Percentiles rank a stretch among this genome's conserved stretches.
phyloP scores from a whole-genome alignment of 2,888 invertebrate genomes.

The Thecocarcelia acutangulata region DNA sequence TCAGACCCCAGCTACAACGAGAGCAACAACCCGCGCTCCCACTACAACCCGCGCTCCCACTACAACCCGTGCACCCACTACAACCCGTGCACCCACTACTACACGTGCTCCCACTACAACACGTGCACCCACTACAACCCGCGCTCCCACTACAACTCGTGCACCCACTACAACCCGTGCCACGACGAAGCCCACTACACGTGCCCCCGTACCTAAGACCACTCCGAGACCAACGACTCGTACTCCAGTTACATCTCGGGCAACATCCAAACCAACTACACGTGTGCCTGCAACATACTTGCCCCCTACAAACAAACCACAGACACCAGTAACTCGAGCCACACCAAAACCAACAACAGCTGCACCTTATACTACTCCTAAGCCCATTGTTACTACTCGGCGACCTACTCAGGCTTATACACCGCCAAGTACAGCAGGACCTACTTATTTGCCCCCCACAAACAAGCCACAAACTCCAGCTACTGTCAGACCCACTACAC shows the following conservation, averaged over 20 bases:
- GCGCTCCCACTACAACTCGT: constrained; percentile 12
- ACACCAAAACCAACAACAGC: constrained; percentile 51
- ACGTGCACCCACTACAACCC: constrained; percentile 46
- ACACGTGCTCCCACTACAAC: constrained; percentile 40
- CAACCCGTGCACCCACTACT: constrained; percentile 39
- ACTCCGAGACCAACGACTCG: constrained; percentile 54
- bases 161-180: constrained; percentile 45
- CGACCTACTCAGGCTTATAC: not conserved
- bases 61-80: constrained; percentile 30
- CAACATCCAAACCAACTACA: constrained; percentile 54
- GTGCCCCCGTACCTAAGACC: constrained; percentile 27
- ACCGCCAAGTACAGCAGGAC: constrained; percentile 37
- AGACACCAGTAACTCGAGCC: constrained; percentile 6
- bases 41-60: constrained; percentile 23
- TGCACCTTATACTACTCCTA: constrained; percentile 53
- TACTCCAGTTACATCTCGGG: constrained; percentile 59
- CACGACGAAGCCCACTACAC: constrained; percentile 63
- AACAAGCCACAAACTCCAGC: not conserved
- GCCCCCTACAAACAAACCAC: constrained; percentile 65
- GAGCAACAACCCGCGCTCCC: constrained; percentile 49
- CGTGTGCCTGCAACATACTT: constrained; percentile 60
- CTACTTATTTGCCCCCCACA: constrained; percentile 39
- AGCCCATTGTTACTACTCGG: not conserved
- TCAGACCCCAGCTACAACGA: constrained; percentile 50
- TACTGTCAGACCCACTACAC: constrained; percentile 14